Evolutionary conservation across 2,797 vertebrate species (phyloP), one percentile per base, ranked within the genome.

Genomic region (Podarcis lilfordi): DNA sequence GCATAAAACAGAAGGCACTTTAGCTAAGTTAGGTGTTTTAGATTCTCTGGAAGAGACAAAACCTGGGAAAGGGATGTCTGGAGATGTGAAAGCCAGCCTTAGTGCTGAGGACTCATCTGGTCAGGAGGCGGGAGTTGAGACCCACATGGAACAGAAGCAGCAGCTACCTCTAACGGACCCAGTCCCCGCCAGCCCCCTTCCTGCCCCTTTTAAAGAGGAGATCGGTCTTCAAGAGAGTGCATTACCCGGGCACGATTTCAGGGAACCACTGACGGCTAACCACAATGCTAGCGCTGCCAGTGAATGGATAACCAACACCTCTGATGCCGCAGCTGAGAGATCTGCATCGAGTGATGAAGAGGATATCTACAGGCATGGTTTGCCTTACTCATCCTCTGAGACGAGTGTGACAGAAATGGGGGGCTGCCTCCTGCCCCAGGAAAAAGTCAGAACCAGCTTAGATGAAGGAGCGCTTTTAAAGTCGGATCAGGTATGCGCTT

Each of bases 341-440:
- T 89, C 90, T 50, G 95, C 94, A 0, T 98, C 98, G 81, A 99
- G 99, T 72, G 98, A 99, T 17, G 99, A 99, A 19, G 98, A 98
- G 88, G 99, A 99, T 94, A 99, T 99, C 95, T 99, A 99, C 79
- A 95, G 97, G 17, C 97, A 96, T 0, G 96, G 97, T 35, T 93
- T 97, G 76, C 97, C 97, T 0, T 96, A 95, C 68, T 97, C 97
- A 0, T 96, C 96, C 45, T 97, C 97, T 0, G 96, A 97, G 80
- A 93, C 95, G 0, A 97, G 97, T 7, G n/a, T 96, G 78, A 94
- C 96, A 1, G 97, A 98, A 15, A 90, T 91, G 7, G 82, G 84
- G 68, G 91, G 89, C 55, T 86, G 85, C 66, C 64, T 2, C 32
- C 95, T 94, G 77, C 91, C 88, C 59, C 95, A 95, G 87, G 94